phyloP scores from a whole-genome alignment of 2,888 invertebrate genomes.

The Amphiduros pacificus region DNA sequence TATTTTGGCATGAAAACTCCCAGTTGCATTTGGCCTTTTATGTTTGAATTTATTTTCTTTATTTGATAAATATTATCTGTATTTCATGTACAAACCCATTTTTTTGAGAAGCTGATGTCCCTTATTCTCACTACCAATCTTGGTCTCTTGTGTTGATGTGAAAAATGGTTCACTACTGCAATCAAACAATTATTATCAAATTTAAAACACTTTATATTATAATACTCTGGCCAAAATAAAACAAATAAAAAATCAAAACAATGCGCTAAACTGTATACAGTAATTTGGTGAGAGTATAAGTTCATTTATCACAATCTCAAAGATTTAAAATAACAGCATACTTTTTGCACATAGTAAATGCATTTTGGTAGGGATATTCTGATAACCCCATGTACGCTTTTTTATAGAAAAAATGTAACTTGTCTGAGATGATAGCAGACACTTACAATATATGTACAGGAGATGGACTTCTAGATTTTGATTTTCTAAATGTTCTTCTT shows the following conservation, averaged over 20 bases:
- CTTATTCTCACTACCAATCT: constrained; percentile 82
- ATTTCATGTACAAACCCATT: constrained; percentile 75
- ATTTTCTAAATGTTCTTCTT: too few species aligned
- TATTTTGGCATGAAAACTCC: not conserved
- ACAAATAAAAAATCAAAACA: not conserved
- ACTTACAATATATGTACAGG: constrained; percentile 71
- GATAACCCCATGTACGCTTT: not conserved
- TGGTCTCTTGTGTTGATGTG: constrained; percentile 10
- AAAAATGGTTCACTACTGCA: constrained; percentile 22
- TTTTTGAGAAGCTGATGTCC: constrained; percentile 95
- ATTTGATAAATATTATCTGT: too few species aligned
- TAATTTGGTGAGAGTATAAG: not conserved
- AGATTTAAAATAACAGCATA: too few species aligned
- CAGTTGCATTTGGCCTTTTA: not conserved
- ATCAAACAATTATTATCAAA: not conserved
- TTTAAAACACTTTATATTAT: not conserved
- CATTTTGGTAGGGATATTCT: too few species aligned
- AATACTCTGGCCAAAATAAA: not conserved
- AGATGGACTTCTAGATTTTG: constrained; percentile 62
- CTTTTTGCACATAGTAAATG: too few species aligned
- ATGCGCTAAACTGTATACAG: not conserved
- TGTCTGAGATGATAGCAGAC: not conserved
- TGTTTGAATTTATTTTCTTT: not conserved
- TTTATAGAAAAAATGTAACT: not conserved
- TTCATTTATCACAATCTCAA: too few species aligned